Conservation (phyloP, 2,113 vertebrate genomes). For the Sinocyclocheilus anshuiensis region DNA sequence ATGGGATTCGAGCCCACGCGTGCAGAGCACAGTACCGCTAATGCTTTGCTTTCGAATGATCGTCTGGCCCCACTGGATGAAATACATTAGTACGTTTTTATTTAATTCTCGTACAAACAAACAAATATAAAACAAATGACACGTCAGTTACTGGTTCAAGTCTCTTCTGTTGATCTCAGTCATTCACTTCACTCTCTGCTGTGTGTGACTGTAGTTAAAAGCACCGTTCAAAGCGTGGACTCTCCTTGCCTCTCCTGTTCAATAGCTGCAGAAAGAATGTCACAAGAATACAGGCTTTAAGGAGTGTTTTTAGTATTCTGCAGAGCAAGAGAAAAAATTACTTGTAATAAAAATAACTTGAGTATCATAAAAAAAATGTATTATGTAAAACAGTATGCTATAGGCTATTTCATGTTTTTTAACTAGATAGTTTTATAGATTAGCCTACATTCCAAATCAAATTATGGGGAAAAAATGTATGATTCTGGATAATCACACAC, state of each 20-base stretch:
- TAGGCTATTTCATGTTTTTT: no score
- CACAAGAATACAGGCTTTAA: neutral
- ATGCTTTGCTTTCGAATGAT: neutral
- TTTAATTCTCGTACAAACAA: neutral
- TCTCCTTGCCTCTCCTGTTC: constrained; percentile 58
- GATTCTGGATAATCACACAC: neutral
- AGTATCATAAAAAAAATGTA: neutral
- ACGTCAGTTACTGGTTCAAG: neutral
- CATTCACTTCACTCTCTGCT: neutral
- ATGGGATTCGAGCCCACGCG: constrained; percentile 64
- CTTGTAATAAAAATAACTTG: neutral
- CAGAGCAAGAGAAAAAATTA: no score
- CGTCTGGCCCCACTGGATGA: neutral
- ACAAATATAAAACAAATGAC: neutral
- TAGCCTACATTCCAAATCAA: neutral
- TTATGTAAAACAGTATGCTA: no score
- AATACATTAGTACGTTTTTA: neutral
- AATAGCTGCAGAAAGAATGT: constrained; percentile 44
- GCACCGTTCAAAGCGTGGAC: constrained; percentile 25
- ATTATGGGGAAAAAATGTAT: neutral
- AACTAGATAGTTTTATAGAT: neutral
- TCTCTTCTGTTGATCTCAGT: neutral
- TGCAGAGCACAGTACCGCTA: neutral
- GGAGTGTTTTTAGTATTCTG: neutral
- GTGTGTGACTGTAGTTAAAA: neutral